Conservation (phyloP, 23 tunicate species). For the Styela plicata region DNA sequence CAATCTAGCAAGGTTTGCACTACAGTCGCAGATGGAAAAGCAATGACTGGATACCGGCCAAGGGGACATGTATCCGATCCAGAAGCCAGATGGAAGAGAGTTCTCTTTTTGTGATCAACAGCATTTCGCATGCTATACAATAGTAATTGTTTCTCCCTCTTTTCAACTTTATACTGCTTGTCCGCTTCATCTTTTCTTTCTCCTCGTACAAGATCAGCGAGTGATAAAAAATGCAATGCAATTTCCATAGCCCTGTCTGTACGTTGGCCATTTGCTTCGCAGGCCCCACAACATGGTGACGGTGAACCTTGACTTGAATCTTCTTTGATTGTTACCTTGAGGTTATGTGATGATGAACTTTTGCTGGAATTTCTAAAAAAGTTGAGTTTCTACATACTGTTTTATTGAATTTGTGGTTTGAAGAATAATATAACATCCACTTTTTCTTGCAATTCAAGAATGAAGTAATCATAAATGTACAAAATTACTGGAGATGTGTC, state of each 20-base stretch:
- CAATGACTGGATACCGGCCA: constrained; percentile 79
- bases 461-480: too few relatives aligned
- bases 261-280: constrained; percentile 87
- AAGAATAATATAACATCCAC: too few relatives aligned
- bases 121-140: constrained; percentile 48
- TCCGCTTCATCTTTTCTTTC: neutral
- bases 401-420: too few relatives aligned
- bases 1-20: constrained; percentile 44
- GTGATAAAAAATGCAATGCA: constrained; percentile 64
- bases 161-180: neutral
- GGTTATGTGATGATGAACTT: constrained; percentile 1
- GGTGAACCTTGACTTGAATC: neutral
- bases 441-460: too few relatives aligned
- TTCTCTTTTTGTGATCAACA: constrained; percentile 61
- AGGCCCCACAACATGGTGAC: constrained; percentile 50
- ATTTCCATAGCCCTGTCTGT: constrained; percentile 76
- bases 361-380: constrained; percentile 20
- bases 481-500: too few relatives aligned
- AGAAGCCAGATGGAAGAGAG: constrained; percentile 72
- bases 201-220: constrained; percentile 40
- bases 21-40: constrained; percentile 56
- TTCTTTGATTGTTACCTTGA: neutral
- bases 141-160: constrained; percentile 16
- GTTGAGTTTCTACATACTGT: too few relatives aligned
- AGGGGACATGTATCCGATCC: constrained; percentile 67